Evolutionary conservation across 2,888 invertebrate species (phyloP).

Genomic region (Apamea crenata): DNA sequence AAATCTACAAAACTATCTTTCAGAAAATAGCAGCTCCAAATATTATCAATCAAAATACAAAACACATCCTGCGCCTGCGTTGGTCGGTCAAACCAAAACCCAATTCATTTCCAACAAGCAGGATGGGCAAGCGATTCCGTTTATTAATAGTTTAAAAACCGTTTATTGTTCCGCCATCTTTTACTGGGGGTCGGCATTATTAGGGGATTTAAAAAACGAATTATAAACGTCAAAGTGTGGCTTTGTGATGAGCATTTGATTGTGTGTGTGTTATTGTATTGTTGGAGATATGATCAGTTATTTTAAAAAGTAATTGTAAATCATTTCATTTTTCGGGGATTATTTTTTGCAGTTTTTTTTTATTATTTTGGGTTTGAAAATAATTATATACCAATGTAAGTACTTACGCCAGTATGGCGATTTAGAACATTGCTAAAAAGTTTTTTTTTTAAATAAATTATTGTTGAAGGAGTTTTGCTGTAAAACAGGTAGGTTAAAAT

Average conservation of each 20-base stretch:
- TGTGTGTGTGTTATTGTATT: constrained; percentile 30
- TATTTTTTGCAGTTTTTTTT: constrained; percentile 16
- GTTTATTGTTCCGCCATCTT: constrained; percentile 69
- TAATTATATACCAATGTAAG: not conserved
- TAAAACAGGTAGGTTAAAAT: not conserved
- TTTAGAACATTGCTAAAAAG: not conserved
- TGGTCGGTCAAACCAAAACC: constrained; percentile 10
- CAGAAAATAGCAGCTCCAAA: not conserved
- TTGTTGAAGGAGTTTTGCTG: not conserved
- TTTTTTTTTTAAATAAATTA: not conserved
- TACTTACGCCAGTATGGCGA: not conserved
- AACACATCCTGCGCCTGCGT: constrained; percentile 55
- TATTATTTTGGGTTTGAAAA: constrained; percentile 31
- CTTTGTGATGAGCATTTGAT: constrained; percentile 61
- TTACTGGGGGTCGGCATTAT: constrained; percentile 56
- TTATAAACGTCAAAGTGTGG: constrained; percentile 54
- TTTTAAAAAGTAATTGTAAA: constrained; percentile 53
- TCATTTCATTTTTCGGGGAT: constrained; percentile 39
- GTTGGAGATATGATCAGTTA: constrained; percentile 54
- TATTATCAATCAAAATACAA: constrained; percentile 6
- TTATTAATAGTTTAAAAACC: constrained; percentile 63
- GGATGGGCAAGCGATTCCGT: constrained; percentile 59
- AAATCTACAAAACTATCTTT: not conserved
- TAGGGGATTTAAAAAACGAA: constrained; percentile 58
- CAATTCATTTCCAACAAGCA: constrained; percentile 32